These are phyloP conservation scores for Drosophila albomicans DNA, from an alignment of 1,140 invertebrate genomes.

Conservation along the genomic window DNA sequence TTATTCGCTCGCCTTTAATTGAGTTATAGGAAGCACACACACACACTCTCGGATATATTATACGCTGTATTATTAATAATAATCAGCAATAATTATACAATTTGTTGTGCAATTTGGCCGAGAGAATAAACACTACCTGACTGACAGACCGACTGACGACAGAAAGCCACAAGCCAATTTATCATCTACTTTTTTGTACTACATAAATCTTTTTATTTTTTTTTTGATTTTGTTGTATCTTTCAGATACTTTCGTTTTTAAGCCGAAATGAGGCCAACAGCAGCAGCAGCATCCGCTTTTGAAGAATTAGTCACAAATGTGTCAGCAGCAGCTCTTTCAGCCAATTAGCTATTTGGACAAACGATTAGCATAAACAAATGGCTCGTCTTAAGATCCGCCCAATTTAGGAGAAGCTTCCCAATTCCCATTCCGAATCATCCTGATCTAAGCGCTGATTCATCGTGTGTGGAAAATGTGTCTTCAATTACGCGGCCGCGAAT, in stretches of 20 bases:
- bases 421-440: slow-evolving; percentile 11
- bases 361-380: slow-evolving; percentile 50
- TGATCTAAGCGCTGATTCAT: slow-evolving; percentile 44
- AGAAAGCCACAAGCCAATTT: slow-evolving; percentile 28
- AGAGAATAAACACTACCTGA: not conserved
- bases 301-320: slow-evolving; percentile 50
- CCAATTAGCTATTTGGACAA: slow-evolving; percentile 28
- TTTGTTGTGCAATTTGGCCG: slow-evolving; percentile 45
- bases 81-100: slow-evolving; percentile 42
- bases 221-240: not conserved
- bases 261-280: slow-evolving; percentile 36
- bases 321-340: slow-evolving; percentile 40
- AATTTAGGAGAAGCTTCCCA: not conserved
- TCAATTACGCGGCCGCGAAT: slow-evolving; percentile 26
- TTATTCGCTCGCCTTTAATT: slow-evolving; percentile 34
- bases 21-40: slow-evolving; percentile 36
- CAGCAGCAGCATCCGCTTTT: slow-evolving; percentile 32
- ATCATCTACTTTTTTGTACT: slow-evolving; percentile 35
- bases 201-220: slow-evolving; percentile 18
- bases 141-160: not conserved
- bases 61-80: slow-evolving; percentile 8
- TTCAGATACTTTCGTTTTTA: slow-evolving; percentile 43
- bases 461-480: slow-evolving; percentile 27
- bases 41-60: not conserved
- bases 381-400: slow-evolving; percentile 12